Conservation (phyloP, 2,797 vertebrate species). For the Mus spretus region DNA sequence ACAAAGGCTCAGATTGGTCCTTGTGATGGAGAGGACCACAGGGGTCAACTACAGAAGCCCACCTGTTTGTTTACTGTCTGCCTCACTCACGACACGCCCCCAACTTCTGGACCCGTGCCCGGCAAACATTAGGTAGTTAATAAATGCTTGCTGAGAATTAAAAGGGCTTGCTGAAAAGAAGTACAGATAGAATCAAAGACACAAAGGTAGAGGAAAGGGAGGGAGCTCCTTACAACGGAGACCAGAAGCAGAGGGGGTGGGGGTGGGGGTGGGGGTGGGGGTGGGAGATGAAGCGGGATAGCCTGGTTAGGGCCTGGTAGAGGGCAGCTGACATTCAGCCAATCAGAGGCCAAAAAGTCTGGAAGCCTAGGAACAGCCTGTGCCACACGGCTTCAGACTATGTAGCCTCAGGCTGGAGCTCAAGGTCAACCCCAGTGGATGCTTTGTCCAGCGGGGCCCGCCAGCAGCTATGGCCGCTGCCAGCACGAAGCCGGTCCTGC, state of each 20-base stretch:
- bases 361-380: rapidly evolving
- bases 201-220: not conserved
- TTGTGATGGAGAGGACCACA: not conserved
- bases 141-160: not conserved
- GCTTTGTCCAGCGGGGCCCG: constrained; percentile 91
- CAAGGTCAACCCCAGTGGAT: constrained; percentile 91
- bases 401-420: constrained; percentile 74
- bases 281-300: not conserved
- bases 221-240: not conserved
- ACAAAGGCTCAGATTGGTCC: not conserved
- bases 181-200: not conserved
- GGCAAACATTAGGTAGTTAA: not conserved
- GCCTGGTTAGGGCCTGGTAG: not conserved
- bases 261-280: too few species aligned
- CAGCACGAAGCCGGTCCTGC: constrained; percentile 86
- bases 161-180: not conserved
- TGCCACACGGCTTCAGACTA: rapidly evolving
- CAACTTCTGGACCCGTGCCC: not conserved
- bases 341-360: not conserved
- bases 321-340: not conserved
- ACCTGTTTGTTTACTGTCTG: not conserved
- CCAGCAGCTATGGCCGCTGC: constrained; percentile 91
- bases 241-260: not conserved
- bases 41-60: not conserved
- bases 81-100: rapidly evolving